Evolutionary conservation across 2,888 invertebrate species (phyloP).

Genomic region (Drepanosiphum platanoidis): DNA sequence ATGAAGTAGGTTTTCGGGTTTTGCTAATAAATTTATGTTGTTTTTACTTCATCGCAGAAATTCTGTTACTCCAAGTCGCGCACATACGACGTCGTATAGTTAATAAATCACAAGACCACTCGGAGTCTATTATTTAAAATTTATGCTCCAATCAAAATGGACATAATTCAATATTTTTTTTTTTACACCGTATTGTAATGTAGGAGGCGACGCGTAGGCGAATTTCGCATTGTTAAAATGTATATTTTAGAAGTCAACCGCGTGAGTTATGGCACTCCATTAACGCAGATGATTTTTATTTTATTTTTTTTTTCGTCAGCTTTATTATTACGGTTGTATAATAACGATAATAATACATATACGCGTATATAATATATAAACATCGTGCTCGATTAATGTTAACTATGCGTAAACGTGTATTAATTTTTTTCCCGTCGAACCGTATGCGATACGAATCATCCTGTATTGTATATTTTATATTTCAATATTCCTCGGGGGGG

Average conservation of each 20-base stretch:
- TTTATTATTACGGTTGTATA: neutral
- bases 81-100: too few relatives aligned
- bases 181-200: neutral
- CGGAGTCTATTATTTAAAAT: too few relatives aligned
- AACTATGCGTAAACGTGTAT: neutral
- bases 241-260: neutral
- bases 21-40: conserved; percentile 3
- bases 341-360: neutral
- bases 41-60: neutral
- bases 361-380: neutral
- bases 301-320: neutral
- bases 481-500: neutral
- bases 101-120: too few relatives aligned
- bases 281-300: neutral
- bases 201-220: neutral
- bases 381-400: neutral
- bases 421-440: neutral
- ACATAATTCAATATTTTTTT: neutral
- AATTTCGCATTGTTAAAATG: neutral
- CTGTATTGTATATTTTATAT: neutral
- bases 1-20: neutral
- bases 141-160: too few relatives aligned
- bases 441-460: neutral
- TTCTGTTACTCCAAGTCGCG: too few relatives aligned
- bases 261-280: neutral